Evolutionary conservation across 2,113 vertebrate genomes (phyloP).

Genomic region (Empidonax alnorum): DNA sequence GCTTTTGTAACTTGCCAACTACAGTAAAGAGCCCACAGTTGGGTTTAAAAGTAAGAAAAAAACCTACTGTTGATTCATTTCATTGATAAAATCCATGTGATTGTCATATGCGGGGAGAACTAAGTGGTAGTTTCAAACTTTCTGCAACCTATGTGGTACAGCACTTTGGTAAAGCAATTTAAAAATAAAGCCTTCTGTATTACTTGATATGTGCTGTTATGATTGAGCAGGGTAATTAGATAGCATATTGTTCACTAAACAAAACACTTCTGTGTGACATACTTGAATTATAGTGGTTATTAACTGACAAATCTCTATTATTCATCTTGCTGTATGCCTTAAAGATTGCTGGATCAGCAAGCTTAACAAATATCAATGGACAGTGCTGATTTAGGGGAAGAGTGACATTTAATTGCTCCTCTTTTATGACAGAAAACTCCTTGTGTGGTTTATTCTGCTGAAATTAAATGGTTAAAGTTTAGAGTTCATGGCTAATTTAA

Average conservation of each 20-base stretch:
- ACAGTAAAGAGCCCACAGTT: background rate
- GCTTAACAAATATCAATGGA: slow-evolving; percentile 48
- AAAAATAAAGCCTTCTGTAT: slow-evolving; percentile 49
- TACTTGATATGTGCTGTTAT: slow-evolving; percentile 80
- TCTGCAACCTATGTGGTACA: background rate
- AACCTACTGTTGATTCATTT: accelerated
- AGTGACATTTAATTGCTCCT: slow-evolving; percentile 6
- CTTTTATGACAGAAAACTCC: background rate
- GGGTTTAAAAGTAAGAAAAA: background rate
- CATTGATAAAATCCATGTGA: background rate
- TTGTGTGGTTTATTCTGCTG: background rate
- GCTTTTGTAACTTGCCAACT: background rate
- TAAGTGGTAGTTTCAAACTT: background rate
- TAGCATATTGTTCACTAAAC: slow-evolving; percentile 92
- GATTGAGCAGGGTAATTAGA: slow-evolving; percentile 92
- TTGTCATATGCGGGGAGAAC: background rate
- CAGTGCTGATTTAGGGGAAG: slow-evolving; percentile 41
- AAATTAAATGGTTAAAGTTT: slow-evolving; percentile 39
- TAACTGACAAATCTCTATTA: slow-evolving; percentile 89
- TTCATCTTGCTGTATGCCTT: slow-evolving; percentile 82
- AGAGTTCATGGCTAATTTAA: background rate
- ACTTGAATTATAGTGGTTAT: slow-evolving; percentile 92
- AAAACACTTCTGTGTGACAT: slow-evolving; percentile 86
- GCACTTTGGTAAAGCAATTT: slow-evolving; percentile 5
- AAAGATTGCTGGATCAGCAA: slow-evolving; percentile 77